Evolutionary conservation across 2,113 vertebrate species (phyloP), one percentile per base, ranked within the genome.

Genomic region (Rhadina sibilatrix): DNA sequence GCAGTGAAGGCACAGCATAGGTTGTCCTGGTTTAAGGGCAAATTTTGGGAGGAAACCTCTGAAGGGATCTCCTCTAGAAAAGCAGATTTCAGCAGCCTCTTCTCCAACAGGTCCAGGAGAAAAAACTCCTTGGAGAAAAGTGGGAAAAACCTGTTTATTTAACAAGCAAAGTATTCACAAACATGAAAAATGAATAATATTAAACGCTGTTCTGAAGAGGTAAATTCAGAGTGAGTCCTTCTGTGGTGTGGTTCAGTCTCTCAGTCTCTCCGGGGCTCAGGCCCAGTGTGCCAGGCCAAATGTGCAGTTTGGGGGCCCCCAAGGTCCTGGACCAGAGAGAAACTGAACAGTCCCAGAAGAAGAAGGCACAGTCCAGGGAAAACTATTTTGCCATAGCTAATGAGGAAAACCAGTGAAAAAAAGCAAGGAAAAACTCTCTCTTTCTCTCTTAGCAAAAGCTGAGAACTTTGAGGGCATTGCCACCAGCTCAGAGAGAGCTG

Each of bases 401-500:
- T 1, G 2, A 63, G 46, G 30, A 78, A 63, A 78, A 42, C 1
- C 23, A 40, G 23, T 52, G 17, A 17, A n/a, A 63, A 63, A 75
- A 50, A 40, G 8, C 17, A 21, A 63, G 50, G 28, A 38, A 38
- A 25, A 33, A 8, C 44, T 35, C 31, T 2, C 23, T 44, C 5
- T 33, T 30, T 63, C 19, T 44, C 57, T 49, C 44, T 49, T 33
- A 15, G 44, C 57, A 61, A 63, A 63, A 52, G 14, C 35, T 1
- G 0, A n/a, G 30, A 50, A 9, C 19, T 46, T 3, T 0, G 40
- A 35, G 24, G 28, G 10, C 24, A 46, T 14, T 28, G 25, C 8
- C 4, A 1, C 15, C 33, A 75, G 25, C 18, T n/a, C 1, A 1
- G 30, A 50, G 11, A n/a, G 18, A 28, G 30, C 5, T n/a, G 37